phyloP scores from a whole-genome alignment of 2,888 invertebrate genomes.

The Bembecia ichneumoniformis region DNA sequence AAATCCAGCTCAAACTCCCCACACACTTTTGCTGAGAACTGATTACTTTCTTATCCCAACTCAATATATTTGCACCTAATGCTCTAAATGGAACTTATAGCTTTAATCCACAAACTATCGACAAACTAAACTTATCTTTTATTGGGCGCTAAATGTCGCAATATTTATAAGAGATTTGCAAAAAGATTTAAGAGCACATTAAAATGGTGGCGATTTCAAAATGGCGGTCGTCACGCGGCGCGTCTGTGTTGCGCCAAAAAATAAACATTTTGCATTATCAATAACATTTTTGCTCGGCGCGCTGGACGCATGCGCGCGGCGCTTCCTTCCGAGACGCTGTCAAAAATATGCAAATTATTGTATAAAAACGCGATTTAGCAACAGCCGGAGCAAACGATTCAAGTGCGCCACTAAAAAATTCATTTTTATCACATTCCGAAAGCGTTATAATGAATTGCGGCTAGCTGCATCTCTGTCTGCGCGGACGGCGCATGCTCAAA shows the following conservation, averaged over 20 bases:
- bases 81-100: conserved; percentile 5
- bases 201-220: neutral
- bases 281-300: conserved; percentile 47
- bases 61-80: conserved; percentile 10
- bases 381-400: conserved; percentile 28
- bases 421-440: neutral
- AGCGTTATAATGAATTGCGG: neutral
- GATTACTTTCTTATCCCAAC: conserved; percentile 47
- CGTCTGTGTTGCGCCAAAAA: conserved; percentile 38
- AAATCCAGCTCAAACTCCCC: conserved; percentile 52
- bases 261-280: conserved; percentile 71
- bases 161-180: neutral
- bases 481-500: conserved; percentile 61
- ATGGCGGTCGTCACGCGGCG: neutral
- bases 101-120: too few relatives aligned
- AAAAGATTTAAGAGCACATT: neutral
- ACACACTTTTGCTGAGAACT: conserved; percentile 41
- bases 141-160: too few relatives aligned
- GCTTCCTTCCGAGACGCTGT: conserved; percentile 34
- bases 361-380: conserved; percentile 56
- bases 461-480: conserved; percentile 51
- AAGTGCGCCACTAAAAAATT: conserved; percentile 14
- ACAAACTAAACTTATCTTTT: too few relatives aligned
- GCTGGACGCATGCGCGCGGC: conserved; percentile 49
- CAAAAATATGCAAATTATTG: conserved; percentile 71